Conservation (phyloP, 2,113 vertebrate genomes). For the Pelecanus crispus region DNA sequence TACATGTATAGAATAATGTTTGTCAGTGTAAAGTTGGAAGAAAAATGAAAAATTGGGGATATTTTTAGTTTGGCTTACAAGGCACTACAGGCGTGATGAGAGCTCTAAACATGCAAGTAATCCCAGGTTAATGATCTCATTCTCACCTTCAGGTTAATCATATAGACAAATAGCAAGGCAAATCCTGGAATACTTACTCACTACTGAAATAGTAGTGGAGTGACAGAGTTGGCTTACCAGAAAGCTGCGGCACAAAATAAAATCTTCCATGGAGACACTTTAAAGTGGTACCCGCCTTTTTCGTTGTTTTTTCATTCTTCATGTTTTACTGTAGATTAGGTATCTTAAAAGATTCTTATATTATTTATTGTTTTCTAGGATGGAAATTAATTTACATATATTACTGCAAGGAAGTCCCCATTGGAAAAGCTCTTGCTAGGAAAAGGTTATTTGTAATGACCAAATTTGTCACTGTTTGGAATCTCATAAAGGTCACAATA, state of each 20-base stretch:
- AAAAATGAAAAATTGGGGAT: not conserved
- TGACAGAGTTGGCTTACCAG: not conserved
- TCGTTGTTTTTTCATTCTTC: not conserved
- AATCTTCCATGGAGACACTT: not conserved
- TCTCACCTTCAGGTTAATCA: not conserved
- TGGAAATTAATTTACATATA: constrained; percentile 72
- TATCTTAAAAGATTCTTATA: constrained; percentile 39
- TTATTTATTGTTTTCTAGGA: constrained; percentile 48
- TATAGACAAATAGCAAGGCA: not conserved
- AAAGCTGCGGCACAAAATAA: no score
- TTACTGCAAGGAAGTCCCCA: constrained; percentile 64
- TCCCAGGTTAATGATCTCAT: constrained; percentile 33
- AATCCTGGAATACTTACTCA: not conserved
- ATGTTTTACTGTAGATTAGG: not conserved
- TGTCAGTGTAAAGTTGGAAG: not conserved
- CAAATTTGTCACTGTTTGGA: constrained; percentile 84
- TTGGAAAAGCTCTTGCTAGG: constrained; percentile 61
- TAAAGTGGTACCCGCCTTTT: not conserved
- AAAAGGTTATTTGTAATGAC: constrained; percentile 86
- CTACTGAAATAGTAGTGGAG: not conserved
- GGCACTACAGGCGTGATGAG: not conserved
- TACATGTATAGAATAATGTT: not conserved
- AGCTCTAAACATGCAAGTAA: not conserved
- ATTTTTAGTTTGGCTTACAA: not conserved
- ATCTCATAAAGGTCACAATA: constrained; percentile 78